phyloP scores from a whole-genome alignment of 2,797 vertebrate genomes.

The Pyrocephalus nanus region DNA sequence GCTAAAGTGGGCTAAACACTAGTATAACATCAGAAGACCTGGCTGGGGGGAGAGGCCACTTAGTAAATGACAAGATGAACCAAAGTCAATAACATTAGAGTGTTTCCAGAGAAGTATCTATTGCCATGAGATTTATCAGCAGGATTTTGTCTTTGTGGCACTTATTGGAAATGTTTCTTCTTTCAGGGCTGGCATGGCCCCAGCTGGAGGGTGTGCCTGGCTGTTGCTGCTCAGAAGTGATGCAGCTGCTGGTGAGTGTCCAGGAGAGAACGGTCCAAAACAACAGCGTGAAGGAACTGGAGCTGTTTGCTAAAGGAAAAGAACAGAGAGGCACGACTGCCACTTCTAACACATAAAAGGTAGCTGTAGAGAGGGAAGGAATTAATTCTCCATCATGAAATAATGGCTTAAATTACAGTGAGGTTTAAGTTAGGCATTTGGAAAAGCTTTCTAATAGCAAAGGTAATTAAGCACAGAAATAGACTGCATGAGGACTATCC shows the following conservation, averaged over 20 bases:
- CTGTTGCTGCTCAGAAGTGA: background rate
- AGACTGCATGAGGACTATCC: slow-evolving; percentile 1
- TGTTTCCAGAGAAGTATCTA: background rate
- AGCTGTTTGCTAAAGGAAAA: background rate
- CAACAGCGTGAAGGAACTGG: background rate
- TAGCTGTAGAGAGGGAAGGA: background rate
- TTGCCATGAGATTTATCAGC: background rate
- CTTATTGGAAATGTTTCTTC: background rate
- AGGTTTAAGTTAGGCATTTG: slow-evolving; percentile 17
- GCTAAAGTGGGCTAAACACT: background rate
- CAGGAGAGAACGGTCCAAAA: background rate
- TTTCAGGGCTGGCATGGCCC: background rate
- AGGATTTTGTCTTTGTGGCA: background rate
- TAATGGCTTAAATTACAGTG: slow-evolving; percentile 30
- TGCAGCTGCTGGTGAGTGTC: background rate
- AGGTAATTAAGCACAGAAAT: slow-evolving; percentile 39
- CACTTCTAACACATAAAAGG: background rate
- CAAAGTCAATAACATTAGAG: background rate
- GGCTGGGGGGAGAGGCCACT: background rate
- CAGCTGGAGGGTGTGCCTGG: background rate
- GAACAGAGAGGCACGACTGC: fast-evolving
- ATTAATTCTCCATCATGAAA: slow-evolving; percentile 35
- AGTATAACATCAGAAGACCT: background rate
- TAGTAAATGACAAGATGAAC: background rate
- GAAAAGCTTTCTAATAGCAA: slow-evolving; percentile 39